phyloP scores from a whole-genome alignment of 2,113 vertebrate species.

The Gnathonemus longibarbis region DNA sequence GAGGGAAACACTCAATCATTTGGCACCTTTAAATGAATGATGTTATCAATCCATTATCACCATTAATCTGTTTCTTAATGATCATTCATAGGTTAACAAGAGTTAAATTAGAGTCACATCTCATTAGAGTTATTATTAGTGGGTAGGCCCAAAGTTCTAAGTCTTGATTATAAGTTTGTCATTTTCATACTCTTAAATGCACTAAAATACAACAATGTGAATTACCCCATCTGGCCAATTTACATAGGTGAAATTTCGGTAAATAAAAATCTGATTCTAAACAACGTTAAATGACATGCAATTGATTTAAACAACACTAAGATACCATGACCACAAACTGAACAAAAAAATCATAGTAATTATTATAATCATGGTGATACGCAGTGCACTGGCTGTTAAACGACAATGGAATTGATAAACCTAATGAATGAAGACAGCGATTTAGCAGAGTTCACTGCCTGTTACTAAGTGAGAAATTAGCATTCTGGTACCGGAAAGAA shows the following conservation, averaged over 20 bases:
- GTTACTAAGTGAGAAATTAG: constrained; percentile 11
- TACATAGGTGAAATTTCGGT: background rate
- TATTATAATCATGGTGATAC: background rate
- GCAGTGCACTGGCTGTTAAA: background rate
- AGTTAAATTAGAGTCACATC: background rate
- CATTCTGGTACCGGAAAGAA: background rate
- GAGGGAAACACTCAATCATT: background rate
- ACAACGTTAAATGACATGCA: background rate
- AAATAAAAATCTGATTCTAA: background rate
- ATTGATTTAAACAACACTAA: background rate
- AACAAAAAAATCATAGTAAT: background rate
- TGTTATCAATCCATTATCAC: background rate
- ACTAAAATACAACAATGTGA: background rate
- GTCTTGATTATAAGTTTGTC: background rate
- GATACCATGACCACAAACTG: background rate
- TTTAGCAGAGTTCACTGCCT: background rate
- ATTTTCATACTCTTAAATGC: background rate
- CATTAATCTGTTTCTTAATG: background rate
- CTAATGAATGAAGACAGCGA: background rate
- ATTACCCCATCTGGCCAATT: background rate
- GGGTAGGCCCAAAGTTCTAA: background rate
- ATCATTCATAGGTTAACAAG: background rate
- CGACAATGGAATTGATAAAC: background rate
- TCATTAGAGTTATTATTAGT: background rate
- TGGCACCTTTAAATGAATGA: background rate